Percentiles rank a stretch among this genome's conserved stretches.
Evolutionary conservation across 2,797 vertebrate species (phyloP).

Genomic region (Chloroceryle amazona): DNA sequence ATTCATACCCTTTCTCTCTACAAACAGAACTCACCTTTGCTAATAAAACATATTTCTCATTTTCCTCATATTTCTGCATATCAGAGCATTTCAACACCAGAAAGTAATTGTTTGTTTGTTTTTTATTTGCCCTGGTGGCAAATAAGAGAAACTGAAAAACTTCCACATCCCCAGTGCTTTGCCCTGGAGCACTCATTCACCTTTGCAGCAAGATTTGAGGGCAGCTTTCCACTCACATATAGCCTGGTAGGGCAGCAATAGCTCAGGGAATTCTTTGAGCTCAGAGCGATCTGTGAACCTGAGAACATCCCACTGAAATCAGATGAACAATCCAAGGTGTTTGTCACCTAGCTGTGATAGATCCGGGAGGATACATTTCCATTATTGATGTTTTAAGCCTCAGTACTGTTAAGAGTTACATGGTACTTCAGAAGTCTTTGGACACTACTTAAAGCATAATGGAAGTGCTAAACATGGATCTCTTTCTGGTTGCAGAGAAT

Average conservation of each 20-base stretch:
- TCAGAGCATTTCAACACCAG: not conserved
- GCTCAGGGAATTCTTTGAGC: not conserved
- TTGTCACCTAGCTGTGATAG: not conserved
- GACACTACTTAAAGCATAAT: not conserved
- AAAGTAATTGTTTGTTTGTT: not conserved
- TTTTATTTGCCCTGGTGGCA: not conserved
- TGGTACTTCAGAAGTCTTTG: not conserved
- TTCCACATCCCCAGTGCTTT: not conserved
- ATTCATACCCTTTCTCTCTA: not conserved
- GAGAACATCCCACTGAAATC: not conserved
- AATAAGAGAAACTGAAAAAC: not conserved
- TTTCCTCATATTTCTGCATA: not conserved
- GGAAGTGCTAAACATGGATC: not conserved
- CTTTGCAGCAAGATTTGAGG: not conserved
- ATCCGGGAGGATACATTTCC: not conserved
- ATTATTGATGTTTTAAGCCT: not conserved
- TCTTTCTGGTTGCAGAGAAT: conserved; percentile 58
- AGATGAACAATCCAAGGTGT: not conserved
- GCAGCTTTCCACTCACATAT: not conserved
- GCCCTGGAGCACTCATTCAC: not conserved
- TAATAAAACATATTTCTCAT: not conserved
- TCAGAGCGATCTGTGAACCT: not conserved
- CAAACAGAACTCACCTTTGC: not conserved
- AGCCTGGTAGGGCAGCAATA: not conserved
- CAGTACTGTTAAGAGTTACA: not conserved